Conservation (phyloP, 2,797 vertebrate genomes). For the Phrynocephalus vlangalii region DNA sequence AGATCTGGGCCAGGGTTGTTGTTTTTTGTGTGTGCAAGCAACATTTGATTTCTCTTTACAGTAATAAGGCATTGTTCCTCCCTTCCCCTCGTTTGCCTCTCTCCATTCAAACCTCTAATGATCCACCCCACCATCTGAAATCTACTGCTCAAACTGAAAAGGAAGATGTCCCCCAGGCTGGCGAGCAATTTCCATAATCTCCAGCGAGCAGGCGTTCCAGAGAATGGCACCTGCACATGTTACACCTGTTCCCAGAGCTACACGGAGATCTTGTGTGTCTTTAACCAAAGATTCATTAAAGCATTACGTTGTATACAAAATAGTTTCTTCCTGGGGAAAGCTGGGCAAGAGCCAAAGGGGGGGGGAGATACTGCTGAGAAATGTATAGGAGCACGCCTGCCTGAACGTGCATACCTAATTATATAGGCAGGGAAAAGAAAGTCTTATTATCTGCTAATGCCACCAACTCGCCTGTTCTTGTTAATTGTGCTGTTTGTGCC, state of each 20-base stretch:
- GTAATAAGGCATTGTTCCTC: background rate
- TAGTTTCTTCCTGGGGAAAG: conserved; percentile 55
- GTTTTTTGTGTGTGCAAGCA: background rate
- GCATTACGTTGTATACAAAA: conserved; percentile 34
- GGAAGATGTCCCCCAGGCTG: conserved; percentile 26
- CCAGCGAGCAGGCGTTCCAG: conserved; percentile 37
- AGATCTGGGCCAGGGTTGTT: background rate
- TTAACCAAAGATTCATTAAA: conserved; percentile 64
- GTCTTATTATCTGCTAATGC: conserved; percentile 62
- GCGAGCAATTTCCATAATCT: conserved; percentile 38
- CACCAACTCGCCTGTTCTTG: conserved; percentile 51
- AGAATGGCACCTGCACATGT: conserved; percentile 43
- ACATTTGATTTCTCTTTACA: background rate
- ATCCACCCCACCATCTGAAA: conserved; percentile 5
- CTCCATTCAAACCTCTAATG: conserved; percentile 21
- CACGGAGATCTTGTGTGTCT: conserved; percentile 63
- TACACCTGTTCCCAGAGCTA: conserved; percentile 59
- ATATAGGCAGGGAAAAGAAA: conserved; percentile 58
- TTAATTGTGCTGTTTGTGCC: conserved; percentile 58
- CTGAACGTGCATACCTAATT: conserved; percentile 55
- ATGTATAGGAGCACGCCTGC: background rate
- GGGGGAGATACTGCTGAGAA: conserved; percentile 39
- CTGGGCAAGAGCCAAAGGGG: conserved; percentile 49
- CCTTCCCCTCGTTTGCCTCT: background rate
- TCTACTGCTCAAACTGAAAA: conserved; percentile 20